Conservation (phyloP, 2,113 vertebrate species). For the Myanophis thanlyinensis region DNA sequence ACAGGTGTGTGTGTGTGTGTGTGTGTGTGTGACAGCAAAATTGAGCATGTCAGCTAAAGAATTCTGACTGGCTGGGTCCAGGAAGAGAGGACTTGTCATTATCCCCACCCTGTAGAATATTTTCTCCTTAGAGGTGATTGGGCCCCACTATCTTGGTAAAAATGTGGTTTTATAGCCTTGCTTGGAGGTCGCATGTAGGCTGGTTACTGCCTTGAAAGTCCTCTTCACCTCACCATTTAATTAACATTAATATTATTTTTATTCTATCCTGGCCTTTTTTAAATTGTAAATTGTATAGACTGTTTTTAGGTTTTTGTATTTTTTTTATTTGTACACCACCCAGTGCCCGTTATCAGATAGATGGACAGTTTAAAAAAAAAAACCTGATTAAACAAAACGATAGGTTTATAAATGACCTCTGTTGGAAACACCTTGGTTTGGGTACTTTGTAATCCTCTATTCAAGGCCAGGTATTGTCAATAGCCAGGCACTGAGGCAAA, state of each 20-base stretch:
- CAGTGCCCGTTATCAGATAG: neutral
- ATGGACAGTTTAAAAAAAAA: neutral
- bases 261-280: neutral
- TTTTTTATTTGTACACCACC: neutral
- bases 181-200: neutral
- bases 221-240: neutral
- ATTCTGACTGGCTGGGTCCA: neutral
- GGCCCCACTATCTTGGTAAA: neutral
- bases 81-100: neutral
- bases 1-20: too few species aligned
- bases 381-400: neutral
- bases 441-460: neutral
- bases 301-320: neutral
- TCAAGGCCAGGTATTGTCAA: neutral
- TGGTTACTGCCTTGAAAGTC: neutral
- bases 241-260: neutral
- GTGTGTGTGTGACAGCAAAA: too few species aligned
- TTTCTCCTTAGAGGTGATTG: neutral
- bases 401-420: neutral
- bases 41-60: neutral
- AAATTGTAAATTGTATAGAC: neutral
- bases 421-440: neutral
- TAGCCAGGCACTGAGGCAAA: rapidly evolving
- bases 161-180: neutral
- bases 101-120: neutral